phyloP scores from a whole-genome alignment of 2,113 vertebrate genomes.

The Cynocephalus volans region DNA sequence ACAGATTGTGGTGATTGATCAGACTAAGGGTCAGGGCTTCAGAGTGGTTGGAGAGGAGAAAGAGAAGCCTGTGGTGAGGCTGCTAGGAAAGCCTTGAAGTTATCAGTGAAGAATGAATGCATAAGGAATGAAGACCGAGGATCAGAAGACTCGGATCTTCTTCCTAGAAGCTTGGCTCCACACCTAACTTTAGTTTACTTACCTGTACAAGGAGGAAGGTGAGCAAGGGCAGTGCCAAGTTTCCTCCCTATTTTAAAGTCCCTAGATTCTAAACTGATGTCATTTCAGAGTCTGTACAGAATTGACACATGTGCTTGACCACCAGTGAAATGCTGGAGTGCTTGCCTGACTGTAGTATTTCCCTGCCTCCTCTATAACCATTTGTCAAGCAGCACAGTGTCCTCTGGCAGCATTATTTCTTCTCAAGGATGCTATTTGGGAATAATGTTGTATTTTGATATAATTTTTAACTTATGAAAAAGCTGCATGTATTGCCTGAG shows the following conservation, averaged over 20 bases:
- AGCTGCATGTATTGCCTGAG: not conserved
- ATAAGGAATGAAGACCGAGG: not conserved
- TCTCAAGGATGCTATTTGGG: not conserved
- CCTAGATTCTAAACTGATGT: not conserved
- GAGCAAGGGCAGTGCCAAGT: not conserved
- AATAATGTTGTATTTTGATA: not conserved
- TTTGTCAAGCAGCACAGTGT: not conserved
- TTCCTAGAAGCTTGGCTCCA: not conserved
- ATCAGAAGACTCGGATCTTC: not conserved
- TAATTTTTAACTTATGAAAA: constrained; percentile 47
- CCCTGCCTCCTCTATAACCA: not conserved
- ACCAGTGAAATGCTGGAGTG: not conserved
- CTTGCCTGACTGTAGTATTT: not conserved
- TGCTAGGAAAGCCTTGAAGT: not conserved
- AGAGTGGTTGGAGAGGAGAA: not conserved
- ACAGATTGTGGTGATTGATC: no score
- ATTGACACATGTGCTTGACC: not conserved
- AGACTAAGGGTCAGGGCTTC: not conserved
- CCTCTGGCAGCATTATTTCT: not conserved
- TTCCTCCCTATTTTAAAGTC: not conserved
- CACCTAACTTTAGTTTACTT: not conserved
- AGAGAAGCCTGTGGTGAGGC: not conserved
- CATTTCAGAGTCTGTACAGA: not conserved
- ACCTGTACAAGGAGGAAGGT: not conserved
- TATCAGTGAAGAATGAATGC: not conserved